Percentiles rank a stretch among this genome's conserved stretches.
phyloP scores from a whole-genome alignment of 2,888 invertebrate genomes.

The Platerodrilus igneus region DNA sequence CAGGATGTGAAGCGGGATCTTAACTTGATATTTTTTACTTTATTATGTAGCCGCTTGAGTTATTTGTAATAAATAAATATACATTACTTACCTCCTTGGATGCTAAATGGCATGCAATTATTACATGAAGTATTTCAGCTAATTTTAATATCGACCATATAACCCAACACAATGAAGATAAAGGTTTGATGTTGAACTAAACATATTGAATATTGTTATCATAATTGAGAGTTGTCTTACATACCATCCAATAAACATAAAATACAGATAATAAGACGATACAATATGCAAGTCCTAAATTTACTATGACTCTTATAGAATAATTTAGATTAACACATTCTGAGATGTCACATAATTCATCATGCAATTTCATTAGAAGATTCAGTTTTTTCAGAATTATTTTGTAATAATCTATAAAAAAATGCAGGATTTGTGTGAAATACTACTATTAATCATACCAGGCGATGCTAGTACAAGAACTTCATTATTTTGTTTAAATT shows the following conservation, averaged over 20 bases:
- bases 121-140: conserved; percentile 14
- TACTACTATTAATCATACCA: no score
- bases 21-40: no score
- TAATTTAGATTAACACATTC: conserved; percentile 20
- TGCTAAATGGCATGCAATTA: conserved; percentile 10
- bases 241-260: conserved; percentile 27
- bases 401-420: no score
- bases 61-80: no score
- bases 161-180: conserved; percentile 13
- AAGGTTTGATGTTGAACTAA: conserved; percentile 11
- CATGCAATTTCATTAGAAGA: conserved; percentile 18
- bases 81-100: conserved; percentile 8
- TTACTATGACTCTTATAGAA: conserved; percentile 19
- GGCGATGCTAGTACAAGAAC: no score
- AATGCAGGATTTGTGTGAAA: no score
- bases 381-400: conserved; percentile 11
- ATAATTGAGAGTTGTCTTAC: not conserved
- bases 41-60: no score
- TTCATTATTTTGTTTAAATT: no score
- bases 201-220: conserved; percentile 6
- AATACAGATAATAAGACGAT: conserved; percentile 23
- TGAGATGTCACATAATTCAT: conserved; percentile 22
- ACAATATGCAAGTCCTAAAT: conserved; percentile 21
- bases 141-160: conserved; percentile 12
- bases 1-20: no score